Evolutionary conservation across 2,888 invertebrate genomes (phyloP), one percentile per base, ranked within the genome.

Genomic region (Polymixis lichenea): DNA sequence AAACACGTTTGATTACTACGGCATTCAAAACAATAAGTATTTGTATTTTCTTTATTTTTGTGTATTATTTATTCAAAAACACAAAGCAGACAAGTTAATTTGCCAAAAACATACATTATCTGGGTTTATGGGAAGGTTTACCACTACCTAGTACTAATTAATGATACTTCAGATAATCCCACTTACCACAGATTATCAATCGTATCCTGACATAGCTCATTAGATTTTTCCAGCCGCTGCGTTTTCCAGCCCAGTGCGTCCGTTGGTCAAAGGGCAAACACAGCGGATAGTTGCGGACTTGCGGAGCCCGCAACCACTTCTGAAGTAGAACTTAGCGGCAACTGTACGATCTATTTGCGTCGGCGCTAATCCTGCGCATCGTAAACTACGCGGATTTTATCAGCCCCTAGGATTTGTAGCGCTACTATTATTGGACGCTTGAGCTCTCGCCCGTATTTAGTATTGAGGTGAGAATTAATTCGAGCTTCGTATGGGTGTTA

Each of bases 191-290:
- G 53, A 28, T 9, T 38, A 49, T 7, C 1, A n/a, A 38, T 38
- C 22, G 15, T 38, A 38, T 25, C 22, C 17, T 43, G 25, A 22
- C 6, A 7, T 5, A 19, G 61, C 17, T 67, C 46, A 46, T 32
- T 6, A 55, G 28, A 72, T 43, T 17, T n/a, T 51, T n/a, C 17
- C 15, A 46, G 72, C 19, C 76, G 78, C 62, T 19, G 65, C 85
- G 88, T 86, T 73, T 80, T 8, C 5, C 7, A 0, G 6, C 22
- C 61, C 74, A 91, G 91, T 91, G 91, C 87, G 90, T 87, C 22
- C 15, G 64, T 87, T 90, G 91, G 92, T 92, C 91, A 91, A 92
- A 93, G 92, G 94, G 93, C 92, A 91, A 92, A 92, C 93, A 91
- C 88, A 89, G 88, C 88, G 90, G 83, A 89, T 88, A 90, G 90